phyloP scores from a whole-genome alignment of 2,888 invertebrate genomes.

The Drosophila mimetica region DNA sequence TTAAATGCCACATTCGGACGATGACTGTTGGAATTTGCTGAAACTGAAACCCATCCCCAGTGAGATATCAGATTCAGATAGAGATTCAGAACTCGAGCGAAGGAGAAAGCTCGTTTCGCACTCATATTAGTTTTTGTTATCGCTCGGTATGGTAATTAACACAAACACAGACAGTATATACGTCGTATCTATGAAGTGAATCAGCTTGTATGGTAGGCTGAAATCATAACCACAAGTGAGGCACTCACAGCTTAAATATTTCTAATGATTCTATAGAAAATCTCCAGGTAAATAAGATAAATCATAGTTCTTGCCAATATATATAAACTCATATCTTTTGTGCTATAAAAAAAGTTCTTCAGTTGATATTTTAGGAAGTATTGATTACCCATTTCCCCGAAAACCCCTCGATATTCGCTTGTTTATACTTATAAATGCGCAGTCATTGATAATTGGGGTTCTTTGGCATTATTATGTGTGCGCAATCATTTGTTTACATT shows the following conservation, averaged over 20 bases:
- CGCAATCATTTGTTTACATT: constrained; percentile 48
- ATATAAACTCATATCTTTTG: too few species aligned
- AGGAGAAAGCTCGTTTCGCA: constrained; percentile 33
- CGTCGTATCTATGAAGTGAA: constrained; percentile 12
- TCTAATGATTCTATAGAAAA: neutral
- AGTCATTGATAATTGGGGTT: constrained; percentile 23
- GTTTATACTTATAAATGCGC: constrained; percentile 19
- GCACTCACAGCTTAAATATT: constrained; percentile 10
- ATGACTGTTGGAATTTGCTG: constrained; percentile 18
- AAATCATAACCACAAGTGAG: constrained; percentile 13
- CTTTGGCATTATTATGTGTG: constrained; percentile 16
- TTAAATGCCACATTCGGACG: constrained; percentile 40
- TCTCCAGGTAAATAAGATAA: too few species aligned
- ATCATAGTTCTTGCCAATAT: too few species aligned
- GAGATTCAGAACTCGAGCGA: constrained; percentile 1
- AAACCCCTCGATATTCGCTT: neutral
- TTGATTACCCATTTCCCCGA: neutral
- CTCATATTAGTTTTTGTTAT: constrained; percentile 36
- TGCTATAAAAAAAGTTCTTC: neutral
- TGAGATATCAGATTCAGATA: constrained; percentile 35
- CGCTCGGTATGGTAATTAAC: constrained; percentile 32
- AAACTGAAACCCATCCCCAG: constrained; percentile 1
- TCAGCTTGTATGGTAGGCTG: constrained; percentile 5
- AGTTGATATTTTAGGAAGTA: neutral
- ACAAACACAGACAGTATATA: constrained; percentile 1